Conservation (phyloP, 2,113 vertebrate genomes). For the Geococcyx californianus region DNA sequence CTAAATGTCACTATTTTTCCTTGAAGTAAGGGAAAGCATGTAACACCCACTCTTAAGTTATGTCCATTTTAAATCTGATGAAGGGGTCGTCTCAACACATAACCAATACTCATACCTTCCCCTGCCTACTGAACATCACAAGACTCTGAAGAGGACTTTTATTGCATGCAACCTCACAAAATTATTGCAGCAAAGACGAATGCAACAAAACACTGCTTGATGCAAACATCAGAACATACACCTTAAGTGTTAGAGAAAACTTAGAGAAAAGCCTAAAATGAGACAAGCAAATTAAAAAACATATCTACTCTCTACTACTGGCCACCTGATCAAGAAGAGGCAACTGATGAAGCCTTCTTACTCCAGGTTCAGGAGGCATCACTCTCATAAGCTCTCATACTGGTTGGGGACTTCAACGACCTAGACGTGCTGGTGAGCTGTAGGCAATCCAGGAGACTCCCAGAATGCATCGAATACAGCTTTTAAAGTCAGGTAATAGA, state of each 20-base stretch:
- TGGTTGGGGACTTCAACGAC: too few species aligned
- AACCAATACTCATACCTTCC: background rate
- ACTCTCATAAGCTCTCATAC: too few species aligned
- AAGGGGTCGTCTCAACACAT: background rate
- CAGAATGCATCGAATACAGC: too few species aligned
- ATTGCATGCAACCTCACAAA: background rate
- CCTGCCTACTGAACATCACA: background rate
- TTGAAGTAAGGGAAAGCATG: background rate
- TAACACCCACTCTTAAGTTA: background rate
- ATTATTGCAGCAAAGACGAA: background rate
- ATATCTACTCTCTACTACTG: too few species aligned
- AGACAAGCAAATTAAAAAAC: background rate
- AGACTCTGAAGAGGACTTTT: background rate
- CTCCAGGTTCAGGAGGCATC: too few species aligned
- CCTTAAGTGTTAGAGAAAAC: background rate
- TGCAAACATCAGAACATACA: background rate
- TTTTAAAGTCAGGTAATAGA: too few species aligned
- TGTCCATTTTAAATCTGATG: background rate
- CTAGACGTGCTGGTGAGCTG: too few species aligned
- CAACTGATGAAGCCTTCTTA: too few species aligned
- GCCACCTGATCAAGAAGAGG: too few species aligned
- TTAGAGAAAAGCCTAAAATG: background rate
- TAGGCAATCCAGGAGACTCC: too few species aligned
- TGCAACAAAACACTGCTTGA: background rate
- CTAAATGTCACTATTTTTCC: background rate